Evolutionary conservation across 2,113 vertebrate genomes (phyloP).

Genomic region (Elgaria multicarinata): DNA sequence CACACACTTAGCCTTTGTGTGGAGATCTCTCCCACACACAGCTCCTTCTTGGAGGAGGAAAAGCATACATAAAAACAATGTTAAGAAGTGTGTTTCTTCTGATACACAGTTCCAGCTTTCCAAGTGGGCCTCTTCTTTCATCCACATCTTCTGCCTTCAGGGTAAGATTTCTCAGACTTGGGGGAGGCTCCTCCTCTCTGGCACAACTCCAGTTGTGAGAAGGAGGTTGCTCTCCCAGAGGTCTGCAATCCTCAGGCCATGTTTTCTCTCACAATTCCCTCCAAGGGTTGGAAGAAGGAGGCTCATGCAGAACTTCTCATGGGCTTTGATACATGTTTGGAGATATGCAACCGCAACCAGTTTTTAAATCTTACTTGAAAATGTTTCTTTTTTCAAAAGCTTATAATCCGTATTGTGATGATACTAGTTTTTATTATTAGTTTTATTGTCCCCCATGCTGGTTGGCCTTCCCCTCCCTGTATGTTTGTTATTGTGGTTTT

Average conservation of each 20-base stretch:
- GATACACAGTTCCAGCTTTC: background rate
- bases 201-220: background rate
- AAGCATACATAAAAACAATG: background rate
- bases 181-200: background rate
- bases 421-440: no score
- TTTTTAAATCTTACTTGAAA: no score
- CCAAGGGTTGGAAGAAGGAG: background rate
- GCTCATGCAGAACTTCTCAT: background rate
- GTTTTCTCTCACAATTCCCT: background rate
- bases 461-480: no score
- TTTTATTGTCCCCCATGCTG: no score
- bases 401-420: no score
- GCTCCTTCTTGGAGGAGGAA: background rate
- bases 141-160: background rate
- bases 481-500: no score
- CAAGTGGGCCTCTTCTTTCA: background rate
- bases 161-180: background rate
- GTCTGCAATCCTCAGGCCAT: background rate
- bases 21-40: background rate
- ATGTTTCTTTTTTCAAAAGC: no score
- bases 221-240: background rate
- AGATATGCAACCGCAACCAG: background rate
- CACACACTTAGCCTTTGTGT: background rate
- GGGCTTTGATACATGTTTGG: background rate
- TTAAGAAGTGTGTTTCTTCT: background rate